A percentile compares a stretch with the other conserved stretches of the same genome.
phyloP scores from a whole-genome alignment of 2,113 vertebrate genomes.

The Nothobranchius furzeri region DNA sequence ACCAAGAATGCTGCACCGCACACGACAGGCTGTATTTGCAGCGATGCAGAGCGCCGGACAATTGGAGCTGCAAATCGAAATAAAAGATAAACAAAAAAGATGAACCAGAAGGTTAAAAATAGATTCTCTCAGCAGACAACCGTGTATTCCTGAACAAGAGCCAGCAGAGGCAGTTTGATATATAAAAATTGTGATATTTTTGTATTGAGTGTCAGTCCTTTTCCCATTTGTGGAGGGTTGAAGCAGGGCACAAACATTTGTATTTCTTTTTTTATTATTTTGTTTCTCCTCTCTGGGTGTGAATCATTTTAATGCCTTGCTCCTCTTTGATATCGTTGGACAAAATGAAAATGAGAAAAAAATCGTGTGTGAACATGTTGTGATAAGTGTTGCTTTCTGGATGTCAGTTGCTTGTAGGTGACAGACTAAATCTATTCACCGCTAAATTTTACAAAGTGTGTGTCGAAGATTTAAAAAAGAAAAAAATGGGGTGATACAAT shows the following conservation, averaged over 20 bases:
- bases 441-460: constrained; percentile 67
- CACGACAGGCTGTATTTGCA: constrained; percentile 78
- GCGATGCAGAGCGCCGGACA: constrained; percentile 80
- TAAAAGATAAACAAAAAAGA: constrained; percentile 56
- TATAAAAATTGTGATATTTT: constrained; percentile 95
- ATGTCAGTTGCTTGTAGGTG: constrained; percentile 83
- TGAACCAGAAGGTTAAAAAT: constrained; percentile 57
- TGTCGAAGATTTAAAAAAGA: constrained; percentile 44
- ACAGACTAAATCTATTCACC: constrained; percentile 82
- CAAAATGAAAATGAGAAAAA: constrained; percentile 42
- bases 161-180: constrained; percentile 85
- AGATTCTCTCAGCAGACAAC: constrained; percentile 66
- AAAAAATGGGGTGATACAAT: constrained; percentile 11
- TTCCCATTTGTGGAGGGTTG: constrained; percentile 84
- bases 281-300: constrained; percentile 70
- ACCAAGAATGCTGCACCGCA: constrained; percentile 47
- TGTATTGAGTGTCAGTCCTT: constrained; percentile 88
- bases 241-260: constrained; percentile 81
- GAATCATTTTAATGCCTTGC: constrained; percentile 80
- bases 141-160: constrained; percentile 80
- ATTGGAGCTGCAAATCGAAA: constrained; percentile 80
- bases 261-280: constrained; percentile 49
- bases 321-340: constrained; percentile 83
- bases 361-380: constrained; percentile 76
- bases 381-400: constrained; percentile 84